Percentiles rank a stretch among this genome's conserved stretches.
Evolutionary conservation across 2,888 invertebrate genomes (phyloP).

Genomic region (Liodrosophila aerea): DNA sequence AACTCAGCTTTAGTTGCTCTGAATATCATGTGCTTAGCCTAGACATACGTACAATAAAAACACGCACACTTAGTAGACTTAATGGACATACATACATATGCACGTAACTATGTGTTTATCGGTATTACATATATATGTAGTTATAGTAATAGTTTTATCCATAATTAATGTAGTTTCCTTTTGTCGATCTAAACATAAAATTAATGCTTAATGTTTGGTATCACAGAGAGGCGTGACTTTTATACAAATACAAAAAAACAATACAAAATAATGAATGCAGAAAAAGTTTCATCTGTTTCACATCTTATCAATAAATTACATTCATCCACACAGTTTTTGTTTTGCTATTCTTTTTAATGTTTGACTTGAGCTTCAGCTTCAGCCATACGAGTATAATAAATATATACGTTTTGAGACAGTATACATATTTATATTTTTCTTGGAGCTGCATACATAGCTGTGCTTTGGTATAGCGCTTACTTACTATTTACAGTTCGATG

Average conservation of each 20-base stretch:
- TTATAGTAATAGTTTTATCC: conserved; percentile 28
- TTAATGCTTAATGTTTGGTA: conserved; percentile 79
- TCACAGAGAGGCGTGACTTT: conserved; percentile 82
- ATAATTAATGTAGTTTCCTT: conserved; percentile 62
- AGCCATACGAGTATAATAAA: conserved; percentile 38
- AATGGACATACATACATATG: conserved; percentile 38
- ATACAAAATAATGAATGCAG: conserved; percentile 51
- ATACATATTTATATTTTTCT: conserved; percentile 1
- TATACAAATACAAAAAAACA: conserved; percentile 63
- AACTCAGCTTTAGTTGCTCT: conserved; percentile 39
- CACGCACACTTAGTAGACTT: conserved; percentile 68
- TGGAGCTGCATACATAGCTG: conserved; percentile 29
- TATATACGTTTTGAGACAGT: conserved; percentile 44
- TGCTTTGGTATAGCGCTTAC: conserved; percentile 33
- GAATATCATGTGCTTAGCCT: conserved; percentile 59
- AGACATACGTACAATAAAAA: conserved; percentile 69
- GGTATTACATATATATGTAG: conserved; percentile 26
- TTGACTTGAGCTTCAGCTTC: conserved; percentile 44
- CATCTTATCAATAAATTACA: conserved; percentile 31
- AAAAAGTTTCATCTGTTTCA: conserved; percentile 36
- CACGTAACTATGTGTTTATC: no score
- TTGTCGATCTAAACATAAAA: conserved; percentile 70
- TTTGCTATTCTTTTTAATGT: conserved; percentile 3
- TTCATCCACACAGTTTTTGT: conserved; percentile 8
- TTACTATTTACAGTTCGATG: conserved; percentile 33